These are phyloP conservation scores for Psammodynastes pulverulentus DNA, from an alignment of 2,113 vertebrate species.

Conservation along the genomic window DNA sequence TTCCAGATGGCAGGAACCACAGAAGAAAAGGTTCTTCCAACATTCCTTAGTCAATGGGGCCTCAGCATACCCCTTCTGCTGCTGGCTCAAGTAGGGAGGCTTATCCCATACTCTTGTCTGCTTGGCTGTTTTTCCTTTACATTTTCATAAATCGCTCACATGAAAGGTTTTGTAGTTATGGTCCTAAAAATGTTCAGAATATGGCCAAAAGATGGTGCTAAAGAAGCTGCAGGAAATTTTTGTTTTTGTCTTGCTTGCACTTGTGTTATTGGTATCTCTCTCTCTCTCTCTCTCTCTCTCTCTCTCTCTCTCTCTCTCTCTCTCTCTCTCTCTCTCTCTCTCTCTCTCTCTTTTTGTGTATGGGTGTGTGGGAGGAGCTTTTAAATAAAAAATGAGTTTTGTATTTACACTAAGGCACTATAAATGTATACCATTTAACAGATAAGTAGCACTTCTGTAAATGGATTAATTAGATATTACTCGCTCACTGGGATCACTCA, in stretches of 20 bases:
- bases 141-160: background rate
- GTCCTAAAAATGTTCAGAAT: background rate
- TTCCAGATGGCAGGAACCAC: background rate
- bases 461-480: conserved; percentile 58
- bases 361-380: background rate
- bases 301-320: too few species aligned
- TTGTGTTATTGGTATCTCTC: background rate
- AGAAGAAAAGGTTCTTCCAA: background rate
- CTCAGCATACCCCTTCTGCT: too few species aligned
- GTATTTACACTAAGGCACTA: conserved; percentile 40
- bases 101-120: background rate
- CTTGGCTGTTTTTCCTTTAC: background rate
- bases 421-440: conserved; percentile 60
- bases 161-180: background rate
- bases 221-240: conserved; percentile 17
- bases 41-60: background rate
- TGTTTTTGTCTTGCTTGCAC: conserved; percentile 18
- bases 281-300: too few species aligned
- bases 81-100: background rate
- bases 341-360: too few species aligned
- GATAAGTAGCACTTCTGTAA: conserved; percentile 42
- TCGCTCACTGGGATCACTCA: conserved; percentile 39
- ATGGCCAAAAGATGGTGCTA: conserved; percentile 67
- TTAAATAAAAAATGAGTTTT: conserved; percentile 45
- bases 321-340: too few species aligned